These are phyloP conservation scores for Malthinus seriepunctatus DNA, from an alignment of 2,888 invertebrate genomes.

Conservation along the genomic window DNA sequence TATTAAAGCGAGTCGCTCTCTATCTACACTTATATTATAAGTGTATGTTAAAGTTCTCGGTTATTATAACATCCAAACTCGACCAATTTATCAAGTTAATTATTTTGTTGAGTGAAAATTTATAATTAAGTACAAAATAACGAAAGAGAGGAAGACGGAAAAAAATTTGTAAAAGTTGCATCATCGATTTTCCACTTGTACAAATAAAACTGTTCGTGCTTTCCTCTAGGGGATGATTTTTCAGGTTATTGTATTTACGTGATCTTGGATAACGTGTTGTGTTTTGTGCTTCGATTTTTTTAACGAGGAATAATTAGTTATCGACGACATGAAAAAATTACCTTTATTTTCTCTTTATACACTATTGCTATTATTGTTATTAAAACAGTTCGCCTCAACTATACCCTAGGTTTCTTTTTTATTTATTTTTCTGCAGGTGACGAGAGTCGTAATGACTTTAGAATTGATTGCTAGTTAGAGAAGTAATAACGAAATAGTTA, in stretches of 20 bases:
- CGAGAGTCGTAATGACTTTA: too few relatives aligned
- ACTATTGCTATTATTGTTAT: too few relatives aligned
- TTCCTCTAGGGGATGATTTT: not conserved
- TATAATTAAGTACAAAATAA: not conserved
- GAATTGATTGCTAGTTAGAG: too few relatives aligned
- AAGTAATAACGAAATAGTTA: too few relatives aligned
- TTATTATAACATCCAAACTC: conserved; percentile 6
- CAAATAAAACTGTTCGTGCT: not conserved
- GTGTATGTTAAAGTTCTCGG: conserved; percentile 9
- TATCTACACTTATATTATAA: conserved; percentile 1
- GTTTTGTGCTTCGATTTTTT: not conserved
- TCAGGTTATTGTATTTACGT: not conserved
- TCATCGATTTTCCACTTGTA: not conserved
- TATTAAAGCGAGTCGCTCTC: conserved; percentile 29
- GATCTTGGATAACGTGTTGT: not conserved
- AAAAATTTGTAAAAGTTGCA: not conserved
- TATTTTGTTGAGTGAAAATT: conserved; percentile 14
- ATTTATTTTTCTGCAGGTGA: too few relatives aligned
- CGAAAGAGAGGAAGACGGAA: not conserved
- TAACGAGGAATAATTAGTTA: not conserved
- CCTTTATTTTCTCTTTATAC: too few relatives aligned
- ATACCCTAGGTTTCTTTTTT: too few relatives aligned
- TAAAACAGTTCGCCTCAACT: too few relatives aligned
- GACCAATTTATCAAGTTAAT: conserved; percentile 26
- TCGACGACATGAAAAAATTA: too few relatives aligned